Percentiles rank a stretch among this genome's conserved stretches.
Evolutionary conservation across 92 coral and sea anemone species (phyloP).

Genomic region (Umimayanthus chanpuru): DNA sequence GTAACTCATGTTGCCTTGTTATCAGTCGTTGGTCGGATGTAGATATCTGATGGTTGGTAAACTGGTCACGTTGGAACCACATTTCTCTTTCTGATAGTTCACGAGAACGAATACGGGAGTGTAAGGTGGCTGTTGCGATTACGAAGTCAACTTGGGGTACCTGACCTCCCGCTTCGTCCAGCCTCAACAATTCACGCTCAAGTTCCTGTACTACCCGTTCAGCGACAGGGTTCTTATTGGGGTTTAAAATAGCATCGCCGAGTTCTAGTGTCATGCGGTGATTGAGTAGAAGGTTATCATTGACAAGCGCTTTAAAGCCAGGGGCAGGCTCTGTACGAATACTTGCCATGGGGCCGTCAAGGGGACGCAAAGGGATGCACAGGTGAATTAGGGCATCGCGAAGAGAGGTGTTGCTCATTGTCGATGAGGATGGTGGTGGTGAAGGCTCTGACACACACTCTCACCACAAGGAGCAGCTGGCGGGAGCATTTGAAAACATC

Average conservation of each 20-base stretch:
- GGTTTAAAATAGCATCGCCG: slow-evolving; percentile 30
- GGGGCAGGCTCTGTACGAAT: slow-evolving; percentile 72
- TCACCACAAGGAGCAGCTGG: slow-evolving; percentile 41
- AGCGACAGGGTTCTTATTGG: slow-evolving; percentile 71
- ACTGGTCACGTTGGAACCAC: too few species aligned
- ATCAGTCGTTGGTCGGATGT: neutral
- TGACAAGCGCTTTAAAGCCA: slow-evolving; percentile 56
- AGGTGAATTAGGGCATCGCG: neutral
- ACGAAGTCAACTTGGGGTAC: slow-evolving; percentile 31
- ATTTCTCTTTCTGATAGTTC: slow-evolving; percentile 6
- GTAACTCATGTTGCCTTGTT: slow-evolving; percentile 40
- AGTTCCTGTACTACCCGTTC: slow-evolving; percentile 48
- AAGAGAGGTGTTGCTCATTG: neutral
- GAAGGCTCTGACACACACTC: slow-evolving; percentile 44
- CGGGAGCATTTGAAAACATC: slow-evolving; percentile 44
- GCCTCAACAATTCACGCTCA: slow-evolving; percentile 21
- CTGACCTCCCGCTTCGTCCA: slow-evolving; percentile 1
- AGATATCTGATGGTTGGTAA: too few species aligned
- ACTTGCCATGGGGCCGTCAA: slow-evolving; percentile 17
- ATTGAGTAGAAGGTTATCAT: slow-evolving; percentile 52
- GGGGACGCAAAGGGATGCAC: slow-evolving; percentile 31
- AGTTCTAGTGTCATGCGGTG: slow-evolving; percentile 15
- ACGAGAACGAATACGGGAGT: slow-evolving; percentile 1
- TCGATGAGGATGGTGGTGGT: slow-evolving; percentile 35
- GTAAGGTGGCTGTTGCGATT: slow-evolving; percentile 21